phyloP scores from a whole-genome alignment of 2,797 vertebrate species.

The Enteromius unitaeniatus region DNA sequence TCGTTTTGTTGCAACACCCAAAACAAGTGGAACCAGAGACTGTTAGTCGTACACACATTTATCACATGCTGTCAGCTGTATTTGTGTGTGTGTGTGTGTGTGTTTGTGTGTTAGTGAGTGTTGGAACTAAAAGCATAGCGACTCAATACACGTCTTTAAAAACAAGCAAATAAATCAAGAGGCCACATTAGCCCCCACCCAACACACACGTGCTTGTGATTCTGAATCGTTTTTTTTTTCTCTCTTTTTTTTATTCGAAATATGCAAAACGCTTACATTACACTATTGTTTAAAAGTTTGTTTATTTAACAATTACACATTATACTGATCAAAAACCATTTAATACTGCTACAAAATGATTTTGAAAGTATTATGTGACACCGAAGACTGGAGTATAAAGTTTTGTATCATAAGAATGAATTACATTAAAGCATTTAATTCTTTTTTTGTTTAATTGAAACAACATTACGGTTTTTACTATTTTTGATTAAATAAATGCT shows the following conservation, averaged over 20 bases:
- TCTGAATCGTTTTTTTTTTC: background rate
- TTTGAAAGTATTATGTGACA: background rate
- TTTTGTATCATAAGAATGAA: background rate
- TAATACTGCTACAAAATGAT: background rate
- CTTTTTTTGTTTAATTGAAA: background rate
- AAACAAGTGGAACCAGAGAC: constrained; percentile 53
- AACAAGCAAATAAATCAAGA: constrained; percentile 28
- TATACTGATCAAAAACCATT: background rate
- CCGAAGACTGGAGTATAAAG: background rate
- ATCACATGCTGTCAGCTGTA: constrained; percentile 18
- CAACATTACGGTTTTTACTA: background rate
- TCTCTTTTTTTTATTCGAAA: background rate
- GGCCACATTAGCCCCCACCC: constrained; percentile 1
- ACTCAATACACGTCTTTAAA: background rate
- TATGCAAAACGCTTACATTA: background rate
- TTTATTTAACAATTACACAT: background rate
- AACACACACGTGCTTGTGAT: background rate
- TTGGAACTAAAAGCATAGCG: background rate
- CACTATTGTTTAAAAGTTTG: background rate
- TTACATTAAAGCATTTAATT: background rate
- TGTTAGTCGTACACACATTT: constrained; percentile 43
- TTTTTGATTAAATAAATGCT: background rate
- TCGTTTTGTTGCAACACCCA: constrained; percentile 57
- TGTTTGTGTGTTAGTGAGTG: background rate
- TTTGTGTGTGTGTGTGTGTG: background rate